A percentile compares a stretch with the other conserved stretches of the same genome.
phyloP scores from a whole-genome alignment of 2,797 vertebrate species.

The Scolopax rusticola region DNA sequence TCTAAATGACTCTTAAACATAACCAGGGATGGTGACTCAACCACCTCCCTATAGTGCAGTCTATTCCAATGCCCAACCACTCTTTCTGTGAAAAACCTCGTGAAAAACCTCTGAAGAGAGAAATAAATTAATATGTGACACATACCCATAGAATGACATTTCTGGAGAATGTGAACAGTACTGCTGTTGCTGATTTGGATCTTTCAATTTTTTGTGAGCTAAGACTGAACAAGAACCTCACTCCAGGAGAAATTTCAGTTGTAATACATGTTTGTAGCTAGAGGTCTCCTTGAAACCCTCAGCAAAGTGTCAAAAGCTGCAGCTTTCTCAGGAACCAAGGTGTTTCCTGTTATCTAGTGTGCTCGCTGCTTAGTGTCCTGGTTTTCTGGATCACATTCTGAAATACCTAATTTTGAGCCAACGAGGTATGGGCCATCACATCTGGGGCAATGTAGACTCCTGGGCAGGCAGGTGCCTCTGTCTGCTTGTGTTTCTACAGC shows the following conservation, averaged over 20 bases:
- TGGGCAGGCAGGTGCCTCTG: not conserved
- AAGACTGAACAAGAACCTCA: not conserved
- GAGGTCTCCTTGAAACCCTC: not conserved
- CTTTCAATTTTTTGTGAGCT: not conserved
- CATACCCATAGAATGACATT: not conserved
- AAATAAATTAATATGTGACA: not conserved
- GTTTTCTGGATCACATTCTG: not conserved
- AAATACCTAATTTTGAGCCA: not conserved
- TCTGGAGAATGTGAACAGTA: not conserved
- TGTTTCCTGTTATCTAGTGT: not conserved
- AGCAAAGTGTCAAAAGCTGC: not conserved
- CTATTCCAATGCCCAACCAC: too few species aligned
- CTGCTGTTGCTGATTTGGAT: not conserved
- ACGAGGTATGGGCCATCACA: not conserved
- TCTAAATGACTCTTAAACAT: too few species aligned
- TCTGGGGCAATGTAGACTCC: not conserved
- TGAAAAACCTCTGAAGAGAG: not conserved
- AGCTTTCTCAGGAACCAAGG: not conserved
- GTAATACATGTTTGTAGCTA: not conserved
- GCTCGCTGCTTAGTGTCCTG: not conserved
- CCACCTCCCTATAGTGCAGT: too few species aligned
- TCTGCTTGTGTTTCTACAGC: not conserved
- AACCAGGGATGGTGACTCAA: too few species aligned
- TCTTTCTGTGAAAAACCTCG: not conserved
- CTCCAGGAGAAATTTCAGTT: not conserved